A percentile compares a stretch with the other conserved stretches of the same genome.
phyloP scores from a whole-genome alignment of 2,797 vertebrate genomes.

The Ictinia mississippiensis region DNA sequence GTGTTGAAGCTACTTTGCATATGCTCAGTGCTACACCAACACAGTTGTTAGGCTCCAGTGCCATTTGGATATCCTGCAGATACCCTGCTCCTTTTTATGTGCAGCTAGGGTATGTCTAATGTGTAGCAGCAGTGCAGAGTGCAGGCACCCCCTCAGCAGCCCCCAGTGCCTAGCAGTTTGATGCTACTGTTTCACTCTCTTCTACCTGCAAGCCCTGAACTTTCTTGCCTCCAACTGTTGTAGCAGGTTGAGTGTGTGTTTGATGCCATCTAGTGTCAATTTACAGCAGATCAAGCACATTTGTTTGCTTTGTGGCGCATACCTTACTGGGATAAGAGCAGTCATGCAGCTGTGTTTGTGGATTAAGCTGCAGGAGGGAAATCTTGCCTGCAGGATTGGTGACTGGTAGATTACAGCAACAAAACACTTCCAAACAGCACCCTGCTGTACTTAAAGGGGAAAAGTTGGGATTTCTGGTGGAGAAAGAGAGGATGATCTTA shows the following conservation, averaged over 20 bases:
- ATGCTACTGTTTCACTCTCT: background rate
- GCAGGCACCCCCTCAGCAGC: background rate
- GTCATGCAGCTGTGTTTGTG: background rate
- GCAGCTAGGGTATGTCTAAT: background rate
- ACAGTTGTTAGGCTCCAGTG: background rate
- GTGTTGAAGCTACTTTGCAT: background rate
- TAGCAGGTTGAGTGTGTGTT: background rate
- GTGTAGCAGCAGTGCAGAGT: background rate
- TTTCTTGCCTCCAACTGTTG: background rate
- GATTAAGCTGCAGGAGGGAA: background rate
- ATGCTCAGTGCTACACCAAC: background rate
- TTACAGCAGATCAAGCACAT: background rate
- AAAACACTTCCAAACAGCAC: background rate
- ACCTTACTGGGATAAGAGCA: background rate
- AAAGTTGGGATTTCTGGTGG: background rate
- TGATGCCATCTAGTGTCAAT: slow-evolving; percentile 49
- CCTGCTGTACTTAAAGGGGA: background rate
- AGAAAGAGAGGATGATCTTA: background rate
- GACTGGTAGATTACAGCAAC: background rate
- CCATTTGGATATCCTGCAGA: background rate
- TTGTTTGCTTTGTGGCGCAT: background rate
- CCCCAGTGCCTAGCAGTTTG: accelerated
- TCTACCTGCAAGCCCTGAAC: accelerated
- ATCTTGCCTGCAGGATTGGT: background rate
- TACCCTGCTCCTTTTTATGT: background rate